phyloP scores from a whole-genome alignment of 2,113 vertebrate genomes.

The Eidolon helvum region DNA sequence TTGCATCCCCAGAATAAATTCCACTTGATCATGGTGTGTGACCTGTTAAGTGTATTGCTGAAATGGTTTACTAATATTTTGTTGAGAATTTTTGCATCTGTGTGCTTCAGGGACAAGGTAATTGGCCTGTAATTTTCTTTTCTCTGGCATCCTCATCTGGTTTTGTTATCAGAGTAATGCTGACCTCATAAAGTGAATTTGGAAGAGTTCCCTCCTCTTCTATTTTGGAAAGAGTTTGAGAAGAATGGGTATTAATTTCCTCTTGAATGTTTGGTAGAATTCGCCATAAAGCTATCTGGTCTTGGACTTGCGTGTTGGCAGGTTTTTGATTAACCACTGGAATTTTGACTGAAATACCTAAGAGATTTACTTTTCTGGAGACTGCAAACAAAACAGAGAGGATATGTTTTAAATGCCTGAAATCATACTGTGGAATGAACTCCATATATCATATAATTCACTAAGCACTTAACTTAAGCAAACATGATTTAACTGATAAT shows the following conservation, averaged over 20 bases:
- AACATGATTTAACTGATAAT: not conserved
- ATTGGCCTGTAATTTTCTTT: not conserved
- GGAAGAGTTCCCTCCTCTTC: not conserved
- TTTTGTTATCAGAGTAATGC: not conserved
- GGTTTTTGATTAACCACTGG: not conserved
- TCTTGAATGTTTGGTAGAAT: not conserved
- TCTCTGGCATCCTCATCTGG: not conserved
- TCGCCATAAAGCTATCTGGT: not conserved
- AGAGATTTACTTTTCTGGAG: not conserved
- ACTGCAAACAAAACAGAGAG: conserved; percentile 18
- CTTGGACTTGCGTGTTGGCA: not conserved
- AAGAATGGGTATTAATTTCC: not conserved
- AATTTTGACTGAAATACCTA: not conserved
- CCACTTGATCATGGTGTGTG: not conserved
- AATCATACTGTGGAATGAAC: not conserved
- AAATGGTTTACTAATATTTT: not conserved
- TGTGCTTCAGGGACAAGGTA: not conserved
- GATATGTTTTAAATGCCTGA: not conserved
- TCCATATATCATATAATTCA: not conserved
- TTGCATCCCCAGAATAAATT: not conserved
- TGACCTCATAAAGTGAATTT: not conserved
- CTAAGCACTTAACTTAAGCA: not conserved
- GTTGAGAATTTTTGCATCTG: not conserved
- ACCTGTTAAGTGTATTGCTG: not conserved
- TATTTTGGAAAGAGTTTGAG: not conserved